Conservation (phyloP, 2,113 vertebrate species). For the Daphoenositta chrysoptera region DNA sequence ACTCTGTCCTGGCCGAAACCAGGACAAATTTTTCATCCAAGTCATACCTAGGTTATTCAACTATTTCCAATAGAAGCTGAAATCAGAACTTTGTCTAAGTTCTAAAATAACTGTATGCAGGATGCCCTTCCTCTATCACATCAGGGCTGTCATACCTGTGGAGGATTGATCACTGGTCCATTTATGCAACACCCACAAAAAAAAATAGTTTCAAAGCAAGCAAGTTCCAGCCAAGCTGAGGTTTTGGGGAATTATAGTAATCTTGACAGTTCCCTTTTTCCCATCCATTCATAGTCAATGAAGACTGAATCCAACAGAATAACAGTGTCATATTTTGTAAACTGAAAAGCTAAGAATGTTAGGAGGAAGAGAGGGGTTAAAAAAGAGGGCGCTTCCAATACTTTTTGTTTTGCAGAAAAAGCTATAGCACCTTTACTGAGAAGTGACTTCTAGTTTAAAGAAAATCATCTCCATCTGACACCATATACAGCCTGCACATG, state of each 20-base stretch:
- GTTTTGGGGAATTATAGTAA: background rate
- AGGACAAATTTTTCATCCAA: background rate
- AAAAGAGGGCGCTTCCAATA: background rate
- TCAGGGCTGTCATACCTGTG: accelerated
- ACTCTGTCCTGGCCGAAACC: background rate
- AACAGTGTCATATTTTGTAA: background rate
- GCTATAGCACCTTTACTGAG: background rate
- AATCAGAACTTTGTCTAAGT: background rate
- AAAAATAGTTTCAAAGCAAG: background rate
- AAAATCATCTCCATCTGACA: background rate
- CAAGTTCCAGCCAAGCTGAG: background rate
- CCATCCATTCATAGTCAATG: background rate
- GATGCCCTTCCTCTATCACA: background rate
- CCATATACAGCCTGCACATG: background rate
- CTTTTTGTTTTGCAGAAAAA: background rate
- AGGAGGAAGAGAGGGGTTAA: background rate
- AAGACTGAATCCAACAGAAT: background rate
- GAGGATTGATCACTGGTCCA: background rate
- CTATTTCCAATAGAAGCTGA: background rate
- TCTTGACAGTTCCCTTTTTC: background rate
- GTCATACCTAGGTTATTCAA: background rate
- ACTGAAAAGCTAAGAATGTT: background rate
- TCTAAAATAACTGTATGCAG: background rate
- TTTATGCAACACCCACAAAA: background rate
- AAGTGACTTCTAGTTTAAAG: background rate